These are phyloP conservation scores for Prosopocoilus inquinatus DNA, from an alignment of 2,888 invertebrate species.

Conservation along the genomic window DNA sequence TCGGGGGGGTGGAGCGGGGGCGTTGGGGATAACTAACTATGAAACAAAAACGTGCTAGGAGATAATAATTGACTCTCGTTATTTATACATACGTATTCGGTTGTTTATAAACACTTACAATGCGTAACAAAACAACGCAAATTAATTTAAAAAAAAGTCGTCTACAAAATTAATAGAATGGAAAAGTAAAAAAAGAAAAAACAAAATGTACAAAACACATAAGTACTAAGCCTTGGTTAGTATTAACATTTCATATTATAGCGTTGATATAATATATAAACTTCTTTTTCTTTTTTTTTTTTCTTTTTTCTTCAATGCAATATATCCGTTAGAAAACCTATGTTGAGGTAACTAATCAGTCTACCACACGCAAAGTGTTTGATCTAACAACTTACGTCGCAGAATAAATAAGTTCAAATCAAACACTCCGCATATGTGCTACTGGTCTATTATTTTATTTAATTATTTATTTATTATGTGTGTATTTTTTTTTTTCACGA, in stretches of 20 bases:
- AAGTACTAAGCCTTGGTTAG: slow-evolving; percentile 6
- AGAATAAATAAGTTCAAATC: background rate
- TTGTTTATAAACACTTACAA: slow-evolving; percentile 7
- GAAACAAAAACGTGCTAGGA: slow-evolving; percentile 8
- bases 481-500: no score
- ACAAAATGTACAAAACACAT: slow-evolving; percentile 16
- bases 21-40: slow-evolving; percentile 6
- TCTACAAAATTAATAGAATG: slow-evolving; percentile 4
- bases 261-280: slow-evolving; percentile 1
- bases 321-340: slow-evolving; percentile 12
- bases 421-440: slow-evolving; percentile 12
- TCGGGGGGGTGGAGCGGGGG: no score
- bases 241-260: background rate
- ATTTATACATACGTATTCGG: slow-evolving; percentile 7
- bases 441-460: slow-evolving; percentile 6
- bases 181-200: no score
- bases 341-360: slow-evolving; percentile 22
- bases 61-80: slow-evolving; percentile 15
- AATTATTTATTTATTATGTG: slow-evolving; percentile 13
- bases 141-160: background rate
- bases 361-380: slow-evolving; percentile 10
- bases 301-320: background rate
- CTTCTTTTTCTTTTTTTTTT: background rate
- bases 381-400: background rate
- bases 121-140: slow-evolving; percentile 9